Percentiles rank a stretch among this genome's conserved stretches.
phyloP scores from a whole-genome alignment of 2,888 invertebrate genomes.

The Augiades crinisus region DNA sequence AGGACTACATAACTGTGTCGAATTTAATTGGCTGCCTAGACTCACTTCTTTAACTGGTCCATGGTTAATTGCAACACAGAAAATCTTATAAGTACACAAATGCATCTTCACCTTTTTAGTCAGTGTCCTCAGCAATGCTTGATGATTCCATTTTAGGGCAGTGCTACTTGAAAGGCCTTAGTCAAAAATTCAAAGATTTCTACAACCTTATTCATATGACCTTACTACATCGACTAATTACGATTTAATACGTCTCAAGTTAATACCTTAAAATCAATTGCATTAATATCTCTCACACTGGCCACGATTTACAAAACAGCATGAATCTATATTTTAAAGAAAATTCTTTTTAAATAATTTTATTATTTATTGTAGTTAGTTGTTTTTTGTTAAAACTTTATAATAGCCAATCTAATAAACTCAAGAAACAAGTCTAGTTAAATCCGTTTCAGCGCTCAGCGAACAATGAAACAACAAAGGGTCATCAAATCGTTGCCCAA shows the following conservation, averaged over 20 bases:
- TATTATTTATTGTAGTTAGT: no score
- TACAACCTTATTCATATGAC: background rate
- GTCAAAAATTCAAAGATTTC: conserved; percentile 6
- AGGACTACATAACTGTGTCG: background rate
- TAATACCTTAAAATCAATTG: no score
- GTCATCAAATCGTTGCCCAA: conserved; percentile 26
- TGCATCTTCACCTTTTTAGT: background rate
- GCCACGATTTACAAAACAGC: no score
- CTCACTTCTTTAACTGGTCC: background rate
- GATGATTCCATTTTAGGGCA: background rate
- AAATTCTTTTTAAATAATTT: no score
- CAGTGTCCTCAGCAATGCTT: background rate
- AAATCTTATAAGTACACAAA: background rate
- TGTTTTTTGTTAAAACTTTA: no score
- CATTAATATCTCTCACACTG: background rate
- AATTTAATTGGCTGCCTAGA: conserved; percentile 1
- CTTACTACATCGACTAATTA: background rate
- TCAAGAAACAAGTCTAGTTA: conserved; percentile 11
- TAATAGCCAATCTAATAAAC: background rate
- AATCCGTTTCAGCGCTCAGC: conserved; percentile 13
- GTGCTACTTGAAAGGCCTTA: background rate
- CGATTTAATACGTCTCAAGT: background rate
- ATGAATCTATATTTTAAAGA: no score
- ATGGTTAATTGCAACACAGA: background rate
- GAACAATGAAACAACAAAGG: conserved; percentile 21